Base-by-base conservation (phyloP, 2,797 vertebrate genomes). In the Karalla daura region DNA sequence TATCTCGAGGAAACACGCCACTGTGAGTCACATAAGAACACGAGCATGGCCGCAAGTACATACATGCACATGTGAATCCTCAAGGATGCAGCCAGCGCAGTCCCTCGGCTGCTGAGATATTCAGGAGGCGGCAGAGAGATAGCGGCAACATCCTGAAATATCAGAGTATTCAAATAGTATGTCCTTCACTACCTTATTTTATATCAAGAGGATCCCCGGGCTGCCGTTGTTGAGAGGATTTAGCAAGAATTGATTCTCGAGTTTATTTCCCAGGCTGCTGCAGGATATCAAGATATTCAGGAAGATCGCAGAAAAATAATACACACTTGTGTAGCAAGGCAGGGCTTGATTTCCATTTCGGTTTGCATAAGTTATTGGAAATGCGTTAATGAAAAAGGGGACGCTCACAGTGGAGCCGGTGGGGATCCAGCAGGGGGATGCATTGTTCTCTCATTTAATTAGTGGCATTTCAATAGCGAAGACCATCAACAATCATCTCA, bases 1-100 rank as follows among this genome's bases (percentile, higher is more conserved):
- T 82, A 86, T 89, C 90, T 86, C 63, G 1, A 63, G 49, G 71
- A 86, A 86, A 80, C 76, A 84, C 49, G 76, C 74, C 71, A 66
- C 62, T 28, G 40, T 12, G 46, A 73, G 24, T 62, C 70, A 74
- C 64, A 76, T 17, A 49, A 50, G 60, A 44, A 72, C 60, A 40
- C 2, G 24, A 15, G 43, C 39, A 37, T 28, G 33, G 30, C 25
- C 21, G 4, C 39, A 0, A 30, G 28, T 1, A 54, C 49, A 51
- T 46, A 50, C 43, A 47, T 63, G 56, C 55, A 47, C 24, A 55
- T 58, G 66, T 15, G 32, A 35, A 25, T 51, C 10, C 15, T 47
- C 40, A 30, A 66, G 54, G 20, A 63, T 39, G 11, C 44, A 7
- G 21, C 1, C 4, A 37, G 24, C 2, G 20, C 8, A 47, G 51